phyloP scores from a whole-genome alignment of 2,113 vertebrate genomes.

The Alaudala cheleensis region DNA sequence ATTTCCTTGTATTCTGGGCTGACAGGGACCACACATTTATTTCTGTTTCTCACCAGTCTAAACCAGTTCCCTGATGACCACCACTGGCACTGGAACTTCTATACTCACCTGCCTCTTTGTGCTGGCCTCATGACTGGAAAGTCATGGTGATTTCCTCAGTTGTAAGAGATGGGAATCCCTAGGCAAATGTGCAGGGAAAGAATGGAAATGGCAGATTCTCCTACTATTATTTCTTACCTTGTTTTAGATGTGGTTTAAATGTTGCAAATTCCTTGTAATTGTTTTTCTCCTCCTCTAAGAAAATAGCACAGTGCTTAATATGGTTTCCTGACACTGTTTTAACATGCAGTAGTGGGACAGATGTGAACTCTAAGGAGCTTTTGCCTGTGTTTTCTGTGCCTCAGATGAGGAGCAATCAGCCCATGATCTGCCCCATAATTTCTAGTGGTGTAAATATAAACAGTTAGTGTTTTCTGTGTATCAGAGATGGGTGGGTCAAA shows the following conservation, averaged over 20 bases:
- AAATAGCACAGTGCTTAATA: not conserved
- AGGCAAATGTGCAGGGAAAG: fast-evolving
- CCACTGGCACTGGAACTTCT: not conserved
- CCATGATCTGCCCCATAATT: not conserved
- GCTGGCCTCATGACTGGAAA: not conserved
- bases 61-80: not conserved
- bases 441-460: not conserved
- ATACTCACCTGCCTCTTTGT: not conserved
- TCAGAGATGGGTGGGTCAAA: not conserved
- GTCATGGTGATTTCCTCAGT: fast-evolving
- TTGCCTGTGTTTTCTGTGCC: not conserved
- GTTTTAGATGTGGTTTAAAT: not conserved
- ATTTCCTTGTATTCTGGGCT: not conserved
- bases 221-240: not conserved
- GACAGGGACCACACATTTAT: not conserved
- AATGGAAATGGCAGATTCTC: not conserved
- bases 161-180: not conserved
- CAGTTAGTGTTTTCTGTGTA: not conserved
- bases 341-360: not conserved
- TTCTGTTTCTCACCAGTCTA: not conserved
- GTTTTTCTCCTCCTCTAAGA: not conserved
- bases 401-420: not conserved
- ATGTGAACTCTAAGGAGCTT: not conserved
- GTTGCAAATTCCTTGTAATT: not conserved
- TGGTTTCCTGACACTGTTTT: not conserved